Conservation (phyloP, 2,113 vertebrate species). For the Delphinus delphis region DNA sequence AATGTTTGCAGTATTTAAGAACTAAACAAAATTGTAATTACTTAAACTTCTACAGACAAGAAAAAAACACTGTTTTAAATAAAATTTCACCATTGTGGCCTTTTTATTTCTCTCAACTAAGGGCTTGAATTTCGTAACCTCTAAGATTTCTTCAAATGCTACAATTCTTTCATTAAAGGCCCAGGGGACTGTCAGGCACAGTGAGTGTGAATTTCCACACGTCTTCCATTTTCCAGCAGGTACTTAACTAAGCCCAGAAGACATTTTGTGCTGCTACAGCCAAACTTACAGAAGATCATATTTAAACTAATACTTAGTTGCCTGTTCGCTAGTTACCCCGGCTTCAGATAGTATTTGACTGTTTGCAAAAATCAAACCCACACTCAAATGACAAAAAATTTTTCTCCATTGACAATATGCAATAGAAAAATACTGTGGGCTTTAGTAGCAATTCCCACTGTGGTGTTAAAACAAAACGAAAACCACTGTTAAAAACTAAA, state of each 20-base stretch:
- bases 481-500: not conserved
- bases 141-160: not conserved
- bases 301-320: not conserved
- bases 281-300: not conserved
- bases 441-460: not conserved
- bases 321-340: not conserved
- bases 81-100: not conserved
- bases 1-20: not conserved
- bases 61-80: not conserved
- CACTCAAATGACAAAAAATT: not conserved
- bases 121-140: not conserved
- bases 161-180: slow-evolving; percentile 20
- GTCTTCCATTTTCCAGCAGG: not conserved
- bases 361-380: slow-evolving; percentile 34
- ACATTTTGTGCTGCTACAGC: not conserved
- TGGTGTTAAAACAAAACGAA: not conserved
- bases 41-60: not conserved
- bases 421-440: not conserved
- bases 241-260: not conserved
- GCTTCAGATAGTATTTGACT: not conserved
- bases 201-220: not conserved
- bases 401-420: not conserved
- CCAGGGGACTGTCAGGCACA: not conserved
- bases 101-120: not conserved
- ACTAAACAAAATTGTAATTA: not conserved